Percentiles rank a stretch among this genome's conserved stretches.
Evolutionary conservation across 2,797 vertebrate species (phyloP).

Genomic region (Anolis apletophallus): DNA sequence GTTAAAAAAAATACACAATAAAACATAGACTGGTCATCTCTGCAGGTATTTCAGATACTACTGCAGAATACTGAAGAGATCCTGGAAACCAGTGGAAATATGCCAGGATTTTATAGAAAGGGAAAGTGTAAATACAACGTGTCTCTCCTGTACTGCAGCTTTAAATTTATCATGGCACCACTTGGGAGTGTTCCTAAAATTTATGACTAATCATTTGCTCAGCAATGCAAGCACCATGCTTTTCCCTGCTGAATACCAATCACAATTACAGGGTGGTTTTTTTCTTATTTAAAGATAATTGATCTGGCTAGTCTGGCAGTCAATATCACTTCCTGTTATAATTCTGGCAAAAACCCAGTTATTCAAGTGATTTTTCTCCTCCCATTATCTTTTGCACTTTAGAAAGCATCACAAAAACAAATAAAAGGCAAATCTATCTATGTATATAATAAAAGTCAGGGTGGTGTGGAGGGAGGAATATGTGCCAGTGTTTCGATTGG

Average conservation of each 20-base stretch:
- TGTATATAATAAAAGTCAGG: no score
- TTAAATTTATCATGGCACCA: conserved; percentile 33
- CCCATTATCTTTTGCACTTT: neutral
- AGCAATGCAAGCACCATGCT: conserved; percentile 49
- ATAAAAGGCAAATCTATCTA: neutral
- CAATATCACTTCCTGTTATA: neutral
- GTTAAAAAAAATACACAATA: neutral
- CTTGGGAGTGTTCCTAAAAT: conserved; percentile 35
- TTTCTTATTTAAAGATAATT: conserved; percentile 19
- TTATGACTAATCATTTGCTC: conserved; percentile 45
- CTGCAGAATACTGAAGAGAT: neutral
- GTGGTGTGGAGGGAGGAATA: no score
- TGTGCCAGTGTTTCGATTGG: no score
- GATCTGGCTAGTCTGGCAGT: conserved; percentile 11
- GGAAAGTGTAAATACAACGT: conserved; percentile 17
- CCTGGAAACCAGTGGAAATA: conserved; percentile 48
- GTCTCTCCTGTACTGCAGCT: conserved; percentile 1
- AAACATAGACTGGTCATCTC: conserved; percentile 19
- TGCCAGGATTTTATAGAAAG: conserved; percentile 33
- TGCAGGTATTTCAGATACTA: neutral
- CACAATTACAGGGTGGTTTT: neutral
- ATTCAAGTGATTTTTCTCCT: neutral
- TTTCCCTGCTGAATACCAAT: conserved; percentile 4
- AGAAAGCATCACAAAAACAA: neutral
- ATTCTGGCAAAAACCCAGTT: neutral